These are phyloP conservation scores for Oeneis ivallda DNA, from an alignment of 2,888 invertebrate genomes.

Conservation along the genomic window DNA sequence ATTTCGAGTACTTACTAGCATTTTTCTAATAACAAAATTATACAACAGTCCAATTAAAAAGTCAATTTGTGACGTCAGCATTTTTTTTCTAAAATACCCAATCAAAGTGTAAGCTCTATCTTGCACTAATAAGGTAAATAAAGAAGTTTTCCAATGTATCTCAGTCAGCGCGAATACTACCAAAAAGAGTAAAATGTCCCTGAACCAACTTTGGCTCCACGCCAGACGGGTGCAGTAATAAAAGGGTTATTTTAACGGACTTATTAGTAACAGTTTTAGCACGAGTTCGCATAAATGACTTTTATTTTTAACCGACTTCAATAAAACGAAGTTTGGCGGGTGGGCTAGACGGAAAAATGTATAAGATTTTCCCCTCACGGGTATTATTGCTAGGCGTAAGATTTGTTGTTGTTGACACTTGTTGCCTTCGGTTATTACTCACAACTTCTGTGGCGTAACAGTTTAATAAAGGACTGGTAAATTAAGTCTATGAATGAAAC, in stretches of 20 bases:
- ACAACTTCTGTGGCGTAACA: too few species aligned
- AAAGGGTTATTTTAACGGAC: neutral
- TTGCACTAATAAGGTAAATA: conserved; percentile 17
- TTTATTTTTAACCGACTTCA: neutral
- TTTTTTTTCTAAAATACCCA: neutral
- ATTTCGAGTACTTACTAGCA: too few species aligned
- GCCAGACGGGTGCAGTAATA: conserved; percentile 3
- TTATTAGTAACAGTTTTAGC: conserved; percentile 6
- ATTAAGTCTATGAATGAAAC: too few species aligned
- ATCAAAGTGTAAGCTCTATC: neutral
- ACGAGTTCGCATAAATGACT: neutral
- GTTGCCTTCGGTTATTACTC: too few species aligned
- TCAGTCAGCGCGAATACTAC: conserved; percentile 13
- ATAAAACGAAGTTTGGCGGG: too few species aligned
- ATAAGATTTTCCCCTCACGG: neutral
- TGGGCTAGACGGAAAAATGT: too few species aligned
- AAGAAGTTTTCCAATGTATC: conserved; percentile 7
- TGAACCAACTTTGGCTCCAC: neutral
- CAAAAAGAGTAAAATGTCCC: conserved; percentile 9
- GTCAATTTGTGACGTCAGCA: neutral
- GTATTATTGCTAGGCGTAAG: too few species aligned
- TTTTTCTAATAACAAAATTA: neutral
- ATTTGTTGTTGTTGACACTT: too few species aligned
- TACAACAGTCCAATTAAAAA: neutral
- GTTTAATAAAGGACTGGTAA: too few species aligned